phyloP scores from a whole-genome alignment of 2,113 vertebrate genomes.

The Corydoras maculifer region DNA sequence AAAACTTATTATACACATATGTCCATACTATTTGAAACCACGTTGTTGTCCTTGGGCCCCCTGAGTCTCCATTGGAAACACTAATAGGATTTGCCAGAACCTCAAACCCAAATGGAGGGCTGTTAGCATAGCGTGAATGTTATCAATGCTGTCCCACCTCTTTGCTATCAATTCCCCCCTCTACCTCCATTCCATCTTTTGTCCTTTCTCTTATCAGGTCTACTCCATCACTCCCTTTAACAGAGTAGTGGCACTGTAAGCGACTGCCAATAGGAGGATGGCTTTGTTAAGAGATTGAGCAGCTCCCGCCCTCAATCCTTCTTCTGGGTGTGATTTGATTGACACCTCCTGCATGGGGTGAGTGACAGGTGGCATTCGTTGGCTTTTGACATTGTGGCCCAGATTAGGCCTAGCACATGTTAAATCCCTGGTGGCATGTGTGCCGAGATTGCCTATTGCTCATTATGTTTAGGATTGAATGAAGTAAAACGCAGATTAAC shows the following conservation, averaged over 20 bases:
- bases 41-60: conserved; percentile 23
- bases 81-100: conserved; percentile 61
- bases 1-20: conserved; percentile 15
- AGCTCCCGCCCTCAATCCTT: conserved; percentile 51
- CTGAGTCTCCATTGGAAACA: conserved; percentile 39
- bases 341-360: conserved; percentile 65
- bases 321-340: conserved; percentile 62
- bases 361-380: conserved; percentile 66
- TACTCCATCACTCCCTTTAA: conserved; percentile 68
- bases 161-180: conserved; percentile 49
- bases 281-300: conserved; percentile 60
- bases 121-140: conserved; percentile 66
- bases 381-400: conserved; percentile 45
- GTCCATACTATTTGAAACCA: conserved; percentile 9
- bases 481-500: too few species aligned
- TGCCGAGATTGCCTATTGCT: too few species aligned
- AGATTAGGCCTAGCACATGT: not conserved
- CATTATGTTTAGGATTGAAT: too few species aligned
- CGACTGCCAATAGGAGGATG: conserved; percentile 65
- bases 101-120: conserved; percentile 59
- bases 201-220: conserved; percentile 66
- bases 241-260: conserved; percentile 56
- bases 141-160: conserved; percentile 66
- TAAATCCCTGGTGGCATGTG: conserved; percentile 12
- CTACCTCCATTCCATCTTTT: conserved; percentile 49